Conservation (phyloP, 30 jellyfish, hydroid and myxozoan species). For the Sanderia malayensis region DNA sequence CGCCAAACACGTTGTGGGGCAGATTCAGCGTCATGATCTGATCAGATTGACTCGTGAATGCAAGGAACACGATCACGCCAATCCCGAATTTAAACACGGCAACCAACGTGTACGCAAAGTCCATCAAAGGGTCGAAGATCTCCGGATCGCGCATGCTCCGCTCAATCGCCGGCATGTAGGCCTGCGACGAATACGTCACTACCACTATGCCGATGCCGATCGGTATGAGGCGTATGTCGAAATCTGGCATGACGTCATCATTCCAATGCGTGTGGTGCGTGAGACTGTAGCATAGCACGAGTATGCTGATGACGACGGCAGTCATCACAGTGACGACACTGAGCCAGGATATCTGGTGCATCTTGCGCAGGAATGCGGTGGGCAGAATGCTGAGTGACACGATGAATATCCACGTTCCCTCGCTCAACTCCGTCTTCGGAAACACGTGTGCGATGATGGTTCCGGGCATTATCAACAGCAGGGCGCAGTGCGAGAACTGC, state of each 20-base stretch:
- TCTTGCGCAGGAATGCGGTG: conserved; percentile 78
- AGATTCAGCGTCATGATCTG: conserved; percentile 90
- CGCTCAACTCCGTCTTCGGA: conserved; percentile 81
- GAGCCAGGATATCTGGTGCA: conserved; percentile 91
- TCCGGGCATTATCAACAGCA: conserved; percentile 92
- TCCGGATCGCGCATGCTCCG: conserved; percentile 97
- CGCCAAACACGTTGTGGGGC: conserved; percentile 72
- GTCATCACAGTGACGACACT: conserved; percentile 83
- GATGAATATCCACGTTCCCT: conserved; percentile 84
- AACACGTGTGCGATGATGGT: conserved; percentile 90
- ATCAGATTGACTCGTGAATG: conserved; percentile 81
- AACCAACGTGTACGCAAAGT: conserved; percentile 86
- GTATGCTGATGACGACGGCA: conserved; percentile 72
- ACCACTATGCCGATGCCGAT: conserved; percentile 89
- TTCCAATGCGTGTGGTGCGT: conserved; percentile 93
- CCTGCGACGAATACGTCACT: conserved; percentile 93
- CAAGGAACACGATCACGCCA: conserved; percentile 92
- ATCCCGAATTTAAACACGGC: conserved; percentile 89
- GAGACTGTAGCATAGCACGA: conserved; percentile 86
- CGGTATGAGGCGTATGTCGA: conserved; percentile 82
- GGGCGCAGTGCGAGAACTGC: conserved; percentile 90
- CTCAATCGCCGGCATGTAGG: conserved; percentile 95
- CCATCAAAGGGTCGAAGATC: conserved; percentile 90
- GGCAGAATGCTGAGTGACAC: conserved; percentile 80
- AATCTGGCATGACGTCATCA: conserved; percentile 88